Evolutionary conservation across 2,797 vertebrate genomes (phyloP), one percentile per base, ranked within the genome.

Genomic region (Scomberomorus guttatus): DNA sequence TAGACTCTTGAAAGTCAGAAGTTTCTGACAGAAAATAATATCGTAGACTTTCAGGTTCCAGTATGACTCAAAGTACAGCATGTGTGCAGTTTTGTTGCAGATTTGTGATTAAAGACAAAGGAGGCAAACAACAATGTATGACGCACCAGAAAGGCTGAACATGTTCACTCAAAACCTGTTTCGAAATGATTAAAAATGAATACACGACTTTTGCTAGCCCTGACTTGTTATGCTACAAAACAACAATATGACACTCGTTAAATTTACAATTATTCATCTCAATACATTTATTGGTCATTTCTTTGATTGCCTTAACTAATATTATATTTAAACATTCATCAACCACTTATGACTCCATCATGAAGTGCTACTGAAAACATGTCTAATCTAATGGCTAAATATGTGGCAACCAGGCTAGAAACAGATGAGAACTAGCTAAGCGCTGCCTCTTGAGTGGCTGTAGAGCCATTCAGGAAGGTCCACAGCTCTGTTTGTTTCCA

Each of bases 31-130:
- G n/a, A 73, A 77, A 72, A 70, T 9, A 42, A 79, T 58, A 73
- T 78, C 67, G 39, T 24, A 73, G 46, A 77, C 72, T 75, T 73
- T 84, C 39, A 51, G 59, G 77, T 88, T 80, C 67, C 18, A 17
- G 10, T 59, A 57, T 72, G 87, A 89, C 64, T 83, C 68, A 79
- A 80, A 85, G 60, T 72, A 56, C 25, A 60, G 4, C 67, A 46
- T 7, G 25, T 20, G 22, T 42, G 46, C 32, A 61, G 9, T 55
- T 71, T 75, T 4, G 57, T 87, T 85, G 44, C 79, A 80, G 57
- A 67, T 83, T 73, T 56, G 24, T 44, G 32, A 48, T 34, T 39
- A 6, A 39, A 51, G 6, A 67, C n/a, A 55, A 25, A 75, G 62
- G 55, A 65, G 69, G 67, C 9, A 3, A 61, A 74, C 54, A n/a